Evolutionary conservation across 2,113 vertebrate species (phyloP), one percentile per base, ranked within the genome.

Genomic region (Chaenogobius annularis): DNA sequence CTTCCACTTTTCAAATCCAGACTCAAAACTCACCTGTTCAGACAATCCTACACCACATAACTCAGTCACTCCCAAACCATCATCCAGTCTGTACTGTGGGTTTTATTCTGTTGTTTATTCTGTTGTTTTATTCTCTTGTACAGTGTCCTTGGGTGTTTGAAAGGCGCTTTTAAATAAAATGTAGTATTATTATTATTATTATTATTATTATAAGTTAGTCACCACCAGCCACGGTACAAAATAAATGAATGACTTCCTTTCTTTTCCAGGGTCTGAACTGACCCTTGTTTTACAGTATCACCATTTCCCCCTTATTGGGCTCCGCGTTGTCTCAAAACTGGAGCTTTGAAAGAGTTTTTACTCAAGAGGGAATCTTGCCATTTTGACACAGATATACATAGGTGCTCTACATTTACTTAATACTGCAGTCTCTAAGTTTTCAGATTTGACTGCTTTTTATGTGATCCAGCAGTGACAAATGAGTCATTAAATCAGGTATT

Each of bases 201-300:
- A n/a, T n/a, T n/a, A n/a, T n/a, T n/a, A n/a, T n/a, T n/a, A n/a
- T n/a, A 44, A 48, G 52, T n/a, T 17, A 46, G 61, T 65, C 20
- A 44, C 54, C 31, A 63, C 15, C 35, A 19, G 19, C 19, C n/a
- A 35, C 19, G 17, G 61, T 43, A 63, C 10, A 10, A 63, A 63
- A n/a, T 35, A 63, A 63, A 40, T 40, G 61, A 75, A 64, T 1
- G 0, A 78, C 54, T 77, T 71, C 79, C 74, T 81, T 85, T 63
- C 43, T 74, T 64, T 75, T 66, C 70, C 31, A 72, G 1, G 26
- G 44, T 63, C 44, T 68, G 68, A 66, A 14, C 74, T 68, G 63
- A 75, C 65, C 52, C 11, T 3, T 50, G 35, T 76, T 85, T 84
- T 83, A 75, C 66, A 35, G 62, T 87, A 87, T 88, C 78, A 72